A percentile compares a stretch with the other conserved stretches of the same genome.
Evolutionary conservation across 2,113 vertebrate species (phyloP).

Genomic region (Callipepla squamata): DNA sequence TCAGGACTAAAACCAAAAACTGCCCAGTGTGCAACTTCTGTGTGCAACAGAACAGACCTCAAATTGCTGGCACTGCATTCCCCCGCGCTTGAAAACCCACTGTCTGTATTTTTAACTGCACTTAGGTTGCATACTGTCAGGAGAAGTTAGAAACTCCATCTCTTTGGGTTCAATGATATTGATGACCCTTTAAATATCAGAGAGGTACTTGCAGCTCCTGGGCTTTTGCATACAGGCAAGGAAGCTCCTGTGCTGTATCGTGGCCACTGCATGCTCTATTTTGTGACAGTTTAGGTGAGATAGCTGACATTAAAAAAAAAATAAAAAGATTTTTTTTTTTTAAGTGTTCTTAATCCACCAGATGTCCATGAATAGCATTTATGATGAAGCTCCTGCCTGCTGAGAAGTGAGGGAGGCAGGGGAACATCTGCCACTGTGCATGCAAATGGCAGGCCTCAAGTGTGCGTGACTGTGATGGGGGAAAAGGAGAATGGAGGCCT

Average conservation of each 20-base stretch:
- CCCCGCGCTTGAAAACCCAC: constrained; percentile 6
- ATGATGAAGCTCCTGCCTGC: neutral
- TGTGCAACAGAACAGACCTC: neutral
- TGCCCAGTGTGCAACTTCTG: constrained; percentile 33
- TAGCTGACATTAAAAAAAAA: neutral
- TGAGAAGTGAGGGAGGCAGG: neutral
- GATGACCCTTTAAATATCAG: constrained; percentile 39
- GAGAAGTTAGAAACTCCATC: constrained; percentile 36
- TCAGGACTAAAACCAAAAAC: constrained; percentile 10
- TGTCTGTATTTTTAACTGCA: constrained; percentile 65
- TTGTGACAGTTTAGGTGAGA: neutral
- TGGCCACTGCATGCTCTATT: neutral
- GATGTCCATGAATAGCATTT: neutral
- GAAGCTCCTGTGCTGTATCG: neutral
- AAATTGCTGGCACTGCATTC: constrained; percentile 54
- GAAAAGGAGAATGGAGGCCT: neutral
- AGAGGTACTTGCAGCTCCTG: accelerated
- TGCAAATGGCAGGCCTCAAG: neutral
- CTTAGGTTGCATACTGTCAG: constrained; percentile 39
- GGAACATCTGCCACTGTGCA: neutral
- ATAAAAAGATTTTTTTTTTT: neutral
- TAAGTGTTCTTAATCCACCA: neutral
- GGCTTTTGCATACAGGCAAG: neutral
- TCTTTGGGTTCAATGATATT: neutral
- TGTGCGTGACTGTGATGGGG: neutral